phyloP scores from a whole-genome alignment of 2,797 vertebrate species.

The Halcyon chelicuti region DNA sequence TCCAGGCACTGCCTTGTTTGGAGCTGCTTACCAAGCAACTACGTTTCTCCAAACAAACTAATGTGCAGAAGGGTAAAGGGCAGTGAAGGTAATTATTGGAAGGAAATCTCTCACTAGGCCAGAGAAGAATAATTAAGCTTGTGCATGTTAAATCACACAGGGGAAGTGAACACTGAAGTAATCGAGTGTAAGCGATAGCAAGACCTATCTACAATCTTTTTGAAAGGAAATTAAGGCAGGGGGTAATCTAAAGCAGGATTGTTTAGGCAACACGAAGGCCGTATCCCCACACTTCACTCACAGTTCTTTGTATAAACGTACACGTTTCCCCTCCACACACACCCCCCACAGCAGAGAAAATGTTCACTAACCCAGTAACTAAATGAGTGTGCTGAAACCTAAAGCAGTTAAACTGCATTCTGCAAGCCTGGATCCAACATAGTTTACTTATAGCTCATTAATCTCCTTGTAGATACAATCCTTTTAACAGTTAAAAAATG shows the following conservation, averaged over 20 bases:
- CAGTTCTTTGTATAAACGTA: conserved; percentile 16
- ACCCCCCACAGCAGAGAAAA: conserved; percentile 1
- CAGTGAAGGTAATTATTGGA: conserved; percentile 79
- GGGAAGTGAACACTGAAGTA: conserved; percentile 65
- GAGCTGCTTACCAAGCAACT: conserved; percentile 74
- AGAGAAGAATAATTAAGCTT: conserved; percentile 76
- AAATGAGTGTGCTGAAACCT: conserved; percentile 67
- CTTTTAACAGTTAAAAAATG: background rate
- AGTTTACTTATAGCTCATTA: conserved; percentile 11
- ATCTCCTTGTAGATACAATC: background rate
- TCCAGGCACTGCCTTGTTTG: conserved; percentile 71
- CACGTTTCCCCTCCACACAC: background rate
- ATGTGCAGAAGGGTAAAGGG: conserved; percentile 77
- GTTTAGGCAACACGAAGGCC: conserved; percentile 60
- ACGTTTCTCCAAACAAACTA: conserved; percentile 76
- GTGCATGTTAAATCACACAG: conserved; percentile 71
- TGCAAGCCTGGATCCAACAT: conserved; percentile 36
- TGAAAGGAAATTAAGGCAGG: conserved; percentile 67
- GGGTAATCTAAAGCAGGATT: conserved; percentile 42
- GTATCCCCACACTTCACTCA: conserved; percentile 33
- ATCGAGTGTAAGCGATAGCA: conserved; percentile 63
- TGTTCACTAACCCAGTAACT: conserved; percentile 64
- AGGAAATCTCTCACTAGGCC: conserved; percentile 81
- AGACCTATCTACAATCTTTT: conserved; percentile 39
- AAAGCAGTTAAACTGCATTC: conserved; percentile 68